Percentiles rank a stretch among this genome's conserved stretches.
phyloP scores from a whole-genome alignment of 92 coral and sea anemone genomes.

The Isaurus tuberculatus region DNA sequence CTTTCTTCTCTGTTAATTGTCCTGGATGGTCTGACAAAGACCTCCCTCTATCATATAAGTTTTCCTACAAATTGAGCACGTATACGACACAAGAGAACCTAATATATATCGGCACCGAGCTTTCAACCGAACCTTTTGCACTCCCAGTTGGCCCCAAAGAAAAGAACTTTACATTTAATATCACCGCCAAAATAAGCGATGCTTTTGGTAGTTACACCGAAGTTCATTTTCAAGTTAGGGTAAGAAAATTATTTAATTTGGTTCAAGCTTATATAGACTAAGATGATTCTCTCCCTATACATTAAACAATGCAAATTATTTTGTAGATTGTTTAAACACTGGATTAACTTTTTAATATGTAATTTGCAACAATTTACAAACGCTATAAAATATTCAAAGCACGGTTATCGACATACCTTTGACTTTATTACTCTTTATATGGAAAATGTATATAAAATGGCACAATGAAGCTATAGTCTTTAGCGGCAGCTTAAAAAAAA shows the following conservation, averaged over 20 bases:
- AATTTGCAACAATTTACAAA: too few species aligned
- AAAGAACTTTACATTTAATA: constrained; percentile 30
- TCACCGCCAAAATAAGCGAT: constrained; percentile 61
- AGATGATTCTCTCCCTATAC: too few species aligned
- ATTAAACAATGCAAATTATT: too few species aligned
- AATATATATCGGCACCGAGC: constrained; percentile 35
- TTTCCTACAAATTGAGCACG: constrained; percentile 43
- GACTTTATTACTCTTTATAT: too few species aligned
- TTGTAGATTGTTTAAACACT: too few species aligned
- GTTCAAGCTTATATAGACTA: neutral
- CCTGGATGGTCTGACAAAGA: constrained; percentile 58
- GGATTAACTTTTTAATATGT: too few species aligned
- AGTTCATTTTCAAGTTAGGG: constrained; percentile 33
- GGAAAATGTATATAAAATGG: too few species aligned
- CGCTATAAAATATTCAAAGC: too few species aligned
- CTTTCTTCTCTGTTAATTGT: constrained; percentile 47
- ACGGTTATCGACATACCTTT: too few species aligned
- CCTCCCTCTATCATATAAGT: constrained; percentile 43
- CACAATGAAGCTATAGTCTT: too few species aligned
- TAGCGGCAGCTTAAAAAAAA: too few species aligned
- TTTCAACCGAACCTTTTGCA: neutral
- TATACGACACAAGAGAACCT: constrained; percentile 43
- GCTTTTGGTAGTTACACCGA: constrained; percentile 44
- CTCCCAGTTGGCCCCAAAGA: constrained; percentile 48
- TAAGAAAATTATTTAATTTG: constrained; percentile 11